A percentile compares a stretch with the other conserved stretches of the same genome.
phyloP scores from a whole-genome alignment of 2,113 vertebrate species.

The Microtus oregoni region DNA sequence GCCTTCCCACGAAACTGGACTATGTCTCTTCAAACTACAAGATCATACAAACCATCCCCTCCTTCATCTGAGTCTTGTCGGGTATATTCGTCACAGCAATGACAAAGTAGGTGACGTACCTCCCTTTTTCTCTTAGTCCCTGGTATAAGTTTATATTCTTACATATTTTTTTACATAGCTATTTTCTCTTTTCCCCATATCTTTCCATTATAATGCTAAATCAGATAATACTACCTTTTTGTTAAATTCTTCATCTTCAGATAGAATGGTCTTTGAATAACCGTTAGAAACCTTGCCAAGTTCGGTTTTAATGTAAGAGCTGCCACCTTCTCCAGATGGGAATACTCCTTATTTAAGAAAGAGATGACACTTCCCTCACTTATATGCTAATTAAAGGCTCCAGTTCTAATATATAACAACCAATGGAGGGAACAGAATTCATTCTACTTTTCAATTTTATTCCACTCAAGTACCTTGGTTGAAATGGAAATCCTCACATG shows the following conservation, averaged over 20 bases:
- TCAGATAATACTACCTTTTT: not conserved
- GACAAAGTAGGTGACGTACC: not conserved
- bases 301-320: conserved; percentile 17
- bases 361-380: not conserved
- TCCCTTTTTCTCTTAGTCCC: not conserved
- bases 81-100: not conserved
- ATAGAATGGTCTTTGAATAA: conserved; percentile 51
- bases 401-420: conserved; percentile 37
- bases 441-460: conserved; percentile 64
- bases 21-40: not conserved
- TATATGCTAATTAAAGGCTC: conserved; percentile 45
- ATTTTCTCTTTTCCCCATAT: not conserved
- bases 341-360: conserved; percentile 43
- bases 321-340: not conserved
- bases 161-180: not conserved
- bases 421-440: conserved; percentile 25
- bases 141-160: not conserved
- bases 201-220: conserved; percentile 13
- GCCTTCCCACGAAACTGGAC: not conserved
- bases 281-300: not conserved
- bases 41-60: not conserved
- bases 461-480: conserved; percentile 12
- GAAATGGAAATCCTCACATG: conserved; percentile 63
- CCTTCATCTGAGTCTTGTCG: not conserved
- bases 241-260: conserved; percentile 30